These are phyloP conservation scores for Gymnothorax javanicus DNA, from an alignment of 2,797 vertebrate species.

Conservation along the genomic window DNA sequence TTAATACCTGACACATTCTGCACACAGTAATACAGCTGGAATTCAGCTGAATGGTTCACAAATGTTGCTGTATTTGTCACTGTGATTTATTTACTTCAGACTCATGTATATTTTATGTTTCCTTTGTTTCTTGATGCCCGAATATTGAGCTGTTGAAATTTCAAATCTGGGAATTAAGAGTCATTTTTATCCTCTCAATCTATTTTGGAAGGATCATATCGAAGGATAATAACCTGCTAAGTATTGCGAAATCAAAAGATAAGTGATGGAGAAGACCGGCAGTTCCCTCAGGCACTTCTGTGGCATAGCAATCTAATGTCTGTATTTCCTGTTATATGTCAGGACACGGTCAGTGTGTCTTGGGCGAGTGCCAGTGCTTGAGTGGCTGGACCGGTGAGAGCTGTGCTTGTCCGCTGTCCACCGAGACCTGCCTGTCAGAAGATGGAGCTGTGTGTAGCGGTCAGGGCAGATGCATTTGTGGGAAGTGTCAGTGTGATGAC, in stretches of 20 bases:
- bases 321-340: constrained; percentile 9
- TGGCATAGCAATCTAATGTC: not conserved
- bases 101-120: too few species aligned
- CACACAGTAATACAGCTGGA: too few species aligned
- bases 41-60: too few species aligned
- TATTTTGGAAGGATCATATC: not conserved
- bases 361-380: constrained; percentile 82
- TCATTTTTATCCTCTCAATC: not conserved
- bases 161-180: not conserved
- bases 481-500: constrained; percentile 85
- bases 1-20: too few species aligned
- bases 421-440: constrained; percentile 76
- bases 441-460: constrained; percentile 84
- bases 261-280: not conserved
- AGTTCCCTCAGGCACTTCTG: not conserved
- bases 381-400: constrained; percentile 85
- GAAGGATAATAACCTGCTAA: not conserved
- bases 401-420: constrained; percentile 80
- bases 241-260: not conserved
- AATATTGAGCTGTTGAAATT: too few species aligned
- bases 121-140: too few species aligned
- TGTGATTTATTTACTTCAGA: too few species aligned
- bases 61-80: too few species aligned
- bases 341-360: constrained; percentile 90
- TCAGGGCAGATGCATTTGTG: constrained; percentile 85